Base-by-base conservation (phyloP, 92 coral and sea anemone species). In the Zoanthus sociatus region DNA sequence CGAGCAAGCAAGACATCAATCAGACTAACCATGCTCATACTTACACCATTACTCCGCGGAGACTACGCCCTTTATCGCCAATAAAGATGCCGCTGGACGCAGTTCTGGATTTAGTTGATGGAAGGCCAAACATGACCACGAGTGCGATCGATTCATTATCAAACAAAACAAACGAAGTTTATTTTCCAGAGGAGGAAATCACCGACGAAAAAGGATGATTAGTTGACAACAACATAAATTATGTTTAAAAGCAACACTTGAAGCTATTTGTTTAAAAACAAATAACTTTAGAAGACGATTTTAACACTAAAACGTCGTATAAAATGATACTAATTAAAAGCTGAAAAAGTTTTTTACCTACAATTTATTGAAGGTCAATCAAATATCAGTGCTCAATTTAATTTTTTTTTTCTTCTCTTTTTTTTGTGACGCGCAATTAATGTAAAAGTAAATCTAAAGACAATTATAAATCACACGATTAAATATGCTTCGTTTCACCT, bases 81-180 rank as follows among this genome's bases (percentile, higher is more conserved):
- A 81, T 66, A 12, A 66, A 47, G 47, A 81, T 81, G 85, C 85
- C 85, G 33, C 56, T 64, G 18, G 85, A 81, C 32, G 58, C 75
- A 47, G 63, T 58, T 26, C 75, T 14, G 5, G 85, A 67, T 50
- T 42, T 81, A 5, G 64, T 64, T 5, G 45, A 18, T 21, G 61
- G 64, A 6, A 81, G 85, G 21, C 85, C 85, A 11, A 26, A 46
- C 14, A 44, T 2, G 63, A 12, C 60, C 5, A 1, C 45, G 15
- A 51, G 45, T 31, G 85, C 31, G 12, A 14, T 67, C 74, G 76
- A 26, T 11, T 6, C 21, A 6, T 31, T 67, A 48, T 45, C 61
- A 67, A 74, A 58, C 7, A 61, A 64, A 48, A 45, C 60, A 7
- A 46, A 21, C 20, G 60, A 81, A 45, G 46, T 3, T 9, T 46